Percentiles rank a stretch among this genome's conserved stretches.
Evolutionary conservation across 2,797 vertebrate species (phyloP).

Genomic region (Hypotaenidia philippensis): DNA sequence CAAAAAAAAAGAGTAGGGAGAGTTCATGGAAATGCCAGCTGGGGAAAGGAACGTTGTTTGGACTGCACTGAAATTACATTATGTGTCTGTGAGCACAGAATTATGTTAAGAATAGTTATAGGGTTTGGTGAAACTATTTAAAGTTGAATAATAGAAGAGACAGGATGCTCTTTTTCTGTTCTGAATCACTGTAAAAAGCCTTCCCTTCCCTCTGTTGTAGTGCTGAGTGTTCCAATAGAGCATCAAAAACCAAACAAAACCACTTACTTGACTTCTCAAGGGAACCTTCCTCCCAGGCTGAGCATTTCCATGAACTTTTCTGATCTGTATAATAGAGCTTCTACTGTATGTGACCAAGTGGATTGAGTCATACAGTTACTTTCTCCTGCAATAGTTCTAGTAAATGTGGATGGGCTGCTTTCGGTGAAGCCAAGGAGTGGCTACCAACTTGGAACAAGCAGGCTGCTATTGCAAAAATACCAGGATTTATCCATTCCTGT

Average conservation of each 20-base stretch:
- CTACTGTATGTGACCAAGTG: not conserved
- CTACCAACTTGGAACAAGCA: not conserved
- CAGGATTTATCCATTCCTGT: not conserved
- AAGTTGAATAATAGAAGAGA: not conserved
- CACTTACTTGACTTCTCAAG: not conserved
- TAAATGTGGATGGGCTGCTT: not conserved
- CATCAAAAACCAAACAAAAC: slow-evolving; percentile 41
- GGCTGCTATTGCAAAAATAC: not conserved
- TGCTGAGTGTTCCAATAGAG: not conserved
- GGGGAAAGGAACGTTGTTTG: not conserved
- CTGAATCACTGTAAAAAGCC: not conserved
- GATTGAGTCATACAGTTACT: not conserved
- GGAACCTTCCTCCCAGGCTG: not conserved
- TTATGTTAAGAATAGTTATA: not conserved
- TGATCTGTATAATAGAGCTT: not conserved
- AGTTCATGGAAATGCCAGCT: slow-evolving; percentile 17
- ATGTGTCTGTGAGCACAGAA: not conserved
- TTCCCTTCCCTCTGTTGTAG: not conserved
- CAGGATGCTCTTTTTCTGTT: not conserved
- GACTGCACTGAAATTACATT: slow-evolving; percentile 3
- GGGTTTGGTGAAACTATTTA: not conserved
- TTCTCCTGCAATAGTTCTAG: not conserved
- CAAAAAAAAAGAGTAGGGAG: not conserved
- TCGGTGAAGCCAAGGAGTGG: not conserved
- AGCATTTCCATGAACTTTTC: not conserved